Percentiles rank a stretch among this genome's conserved stretches.
phyloP scores from a whole-genome alignment of 1,140 invertebrate genomes.

The Diorhabda elongata region DNA sequence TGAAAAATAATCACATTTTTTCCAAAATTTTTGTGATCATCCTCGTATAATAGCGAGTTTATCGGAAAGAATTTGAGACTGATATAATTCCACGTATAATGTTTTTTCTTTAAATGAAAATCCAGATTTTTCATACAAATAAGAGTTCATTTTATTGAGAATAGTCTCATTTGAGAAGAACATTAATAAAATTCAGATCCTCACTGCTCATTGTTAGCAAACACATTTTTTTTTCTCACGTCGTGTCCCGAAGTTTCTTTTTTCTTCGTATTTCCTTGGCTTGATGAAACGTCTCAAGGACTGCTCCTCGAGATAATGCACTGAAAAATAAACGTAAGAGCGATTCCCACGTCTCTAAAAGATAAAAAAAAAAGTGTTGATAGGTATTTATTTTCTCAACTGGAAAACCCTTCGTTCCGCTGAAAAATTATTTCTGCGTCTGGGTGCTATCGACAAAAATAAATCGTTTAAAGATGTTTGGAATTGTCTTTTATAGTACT shows the following conservation, averaged over 20 bases:
- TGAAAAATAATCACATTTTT: too few species aligned
- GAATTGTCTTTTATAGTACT: background rate
- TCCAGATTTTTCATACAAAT: too few species aligned
- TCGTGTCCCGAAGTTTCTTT: background rate
- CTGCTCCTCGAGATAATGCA: background rate
- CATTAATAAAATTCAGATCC: conserved; percentile 3
- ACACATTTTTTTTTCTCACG: background rate
- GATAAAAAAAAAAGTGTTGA: background rate
- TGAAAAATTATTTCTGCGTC: background rate
- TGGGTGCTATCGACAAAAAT: background rate
- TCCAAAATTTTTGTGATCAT: too few species aligned
- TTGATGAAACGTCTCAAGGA: conserved; percentile 2
- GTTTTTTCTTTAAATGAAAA: too few species aligned
- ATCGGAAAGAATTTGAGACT: too few species aligned
- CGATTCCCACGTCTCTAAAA: background rate
- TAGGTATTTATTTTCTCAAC: conserved; percentile 1
- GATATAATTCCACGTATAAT: too few species aligned
- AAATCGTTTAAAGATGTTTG: background rate
- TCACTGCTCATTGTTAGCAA: background rate
- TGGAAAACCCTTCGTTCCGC: background rate
- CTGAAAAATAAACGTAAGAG: conserved; percentile 2
- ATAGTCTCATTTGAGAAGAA: background rate
- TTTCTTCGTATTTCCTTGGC: background rate
- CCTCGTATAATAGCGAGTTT: too few species aligned
- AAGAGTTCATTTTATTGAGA: background rate